A percentile compares a stretch with the other conserved stretches of the same genome.
These are phyloP conservation scores for Mechanitis mazaeus DNA, from an alignment of 2,888 invertebrate species.

Conservation along the genomic window DNA sequence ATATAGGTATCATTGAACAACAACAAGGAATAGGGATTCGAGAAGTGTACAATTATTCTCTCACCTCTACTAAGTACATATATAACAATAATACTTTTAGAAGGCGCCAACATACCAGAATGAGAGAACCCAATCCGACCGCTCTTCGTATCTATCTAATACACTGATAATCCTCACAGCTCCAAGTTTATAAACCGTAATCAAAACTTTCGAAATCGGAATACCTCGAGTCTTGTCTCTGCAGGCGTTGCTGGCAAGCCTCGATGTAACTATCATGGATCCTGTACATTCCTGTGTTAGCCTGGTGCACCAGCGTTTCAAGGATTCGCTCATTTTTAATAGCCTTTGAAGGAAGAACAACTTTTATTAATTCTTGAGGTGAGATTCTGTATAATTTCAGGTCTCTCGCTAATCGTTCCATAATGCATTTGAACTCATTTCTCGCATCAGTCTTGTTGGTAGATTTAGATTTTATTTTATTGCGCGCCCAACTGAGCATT, in stretches of 20 bases:
- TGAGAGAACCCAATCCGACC: slow-evolving; percentile 60
- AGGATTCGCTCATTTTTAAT: slow-evolving; percentile 94
- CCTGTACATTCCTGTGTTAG: slow-evolving; percentile 93
- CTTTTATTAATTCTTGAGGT: slow-evolving; percentile 94
- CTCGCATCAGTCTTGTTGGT: slow-evolving; percentile 88
- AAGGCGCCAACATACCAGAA: slow-evolving; percentile 72
- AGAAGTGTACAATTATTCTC: slow-evolving; percentile 74
- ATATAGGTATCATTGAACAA: slow-evolving; percentile 75
- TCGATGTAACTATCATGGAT: slow-evolving; percentile 92
- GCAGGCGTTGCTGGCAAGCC: slow-evolving; percentile 89
- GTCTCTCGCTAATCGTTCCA: slow-evolving; percentile 93
- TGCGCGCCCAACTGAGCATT: slow-evolving; percentile 92
- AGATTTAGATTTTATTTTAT: slow-evolving; percentile 87
- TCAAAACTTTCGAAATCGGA: slow-evolving; percentile 90
- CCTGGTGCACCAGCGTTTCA: slow-evolving; percentile 95
- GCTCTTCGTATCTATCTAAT: slow-evolving; percentile 68
- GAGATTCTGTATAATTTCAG: slow-evolving; percentile 93
- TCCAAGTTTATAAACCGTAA: slow-evolving; percentile 79
- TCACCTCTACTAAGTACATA: slow-evolving; percentile 71
- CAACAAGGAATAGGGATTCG: slow-evolving; percentile 73
- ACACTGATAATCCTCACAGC: slow-evolving; percentile 74
- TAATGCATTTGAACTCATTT: slow-evolving; percentile 93
- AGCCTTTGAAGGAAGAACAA: slow-evolving; percentile 93
- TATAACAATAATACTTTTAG: slow-evolving; percentile 76
- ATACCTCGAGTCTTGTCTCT: slow-evolving; percentile 91